Evolutionary conservation across 1,140 invertebrate species (phyloP), one percentile per base, ranked within the genome.

Genomic region (Bombus waltoni): DNA sequence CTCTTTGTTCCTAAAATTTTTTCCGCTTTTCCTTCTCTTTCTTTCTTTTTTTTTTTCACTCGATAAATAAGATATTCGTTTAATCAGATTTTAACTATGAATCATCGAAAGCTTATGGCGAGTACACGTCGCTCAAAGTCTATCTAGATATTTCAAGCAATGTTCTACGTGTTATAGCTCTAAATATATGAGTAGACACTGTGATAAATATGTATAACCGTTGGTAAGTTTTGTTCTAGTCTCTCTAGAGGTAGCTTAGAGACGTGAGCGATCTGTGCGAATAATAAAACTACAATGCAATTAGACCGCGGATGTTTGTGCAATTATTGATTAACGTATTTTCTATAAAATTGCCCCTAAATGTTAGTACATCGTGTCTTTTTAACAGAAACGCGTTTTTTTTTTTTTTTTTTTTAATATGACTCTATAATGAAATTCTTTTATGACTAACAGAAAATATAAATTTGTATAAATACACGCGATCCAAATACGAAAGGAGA

Each of bases 111-210:
- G 78, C 81, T 90, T 85, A 84, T n/a, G 85, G 77, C 85, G 68
- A 83, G 73, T 66, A 81, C 76, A 84, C 83, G 47, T 85, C 66
- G 81, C 79, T 76, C 9, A 38, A 68, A 83, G 38, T 77, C 89
- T 90, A 87, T 74, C 89, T 90, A 87, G 86, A 88, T 82, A 90
- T 83, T 85, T 88, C 72, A 87, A 91, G 84, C 89, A 87, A 91
- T 89, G 81, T 91, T 90, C 86, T 91, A 87, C 87, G 84, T 92
- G 89, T 92, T 91, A 92, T 92, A 92, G 89, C 88, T 92, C 91
- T 92, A 85, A 88, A 65, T 88, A 90, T 91, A 92, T 89, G 85
- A 91, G 85, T 92, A 92, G 91, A 90, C 74, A 91, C 84, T 91
- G 88, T 91, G 88, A 89, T 87, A 86, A 92, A 91, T 92, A 62